Conservation (phyloP, 2,797 vertebrate species). For the Onychomys torridus region DNA sequence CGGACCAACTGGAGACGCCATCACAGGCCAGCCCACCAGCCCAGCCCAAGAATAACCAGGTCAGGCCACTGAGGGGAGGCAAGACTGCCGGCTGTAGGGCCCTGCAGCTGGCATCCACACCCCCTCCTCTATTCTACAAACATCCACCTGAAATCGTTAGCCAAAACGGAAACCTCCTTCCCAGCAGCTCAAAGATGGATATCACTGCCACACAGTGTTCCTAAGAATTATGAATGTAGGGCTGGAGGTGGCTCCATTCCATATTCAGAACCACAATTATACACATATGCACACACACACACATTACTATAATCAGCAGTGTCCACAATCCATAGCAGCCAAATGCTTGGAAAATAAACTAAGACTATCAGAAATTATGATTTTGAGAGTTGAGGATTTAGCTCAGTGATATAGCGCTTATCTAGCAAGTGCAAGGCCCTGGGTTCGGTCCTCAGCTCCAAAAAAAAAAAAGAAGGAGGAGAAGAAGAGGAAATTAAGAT, state of each 20-base stretch:
- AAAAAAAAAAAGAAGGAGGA: no score
- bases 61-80: not conserved
- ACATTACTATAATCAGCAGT: not conserved
- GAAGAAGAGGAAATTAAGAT: no score
- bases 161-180: not conserved
- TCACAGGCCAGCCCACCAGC: not conserved
- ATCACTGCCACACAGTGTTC: not conserved
- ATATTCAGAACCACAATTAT: not conserved
- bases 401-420: no score
- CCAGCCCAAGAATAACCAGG: not conserved
- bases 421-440: no score
- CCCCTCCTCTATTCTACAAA: not conserved
- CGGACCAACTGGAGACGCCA: not conserved
- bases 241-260: not conserved
- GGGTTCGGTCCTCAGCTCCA: no score
- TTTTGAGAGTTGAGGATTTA: no score
- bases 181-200: not conserved
- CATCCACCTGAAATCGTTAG: not conserved
- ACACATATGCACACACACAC: no score
- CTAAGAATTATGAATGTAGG: not conserved
- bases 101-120: no score
- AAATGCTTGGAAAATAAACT: constrained; percentile 32
- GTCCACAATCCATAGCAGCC: not conserved
- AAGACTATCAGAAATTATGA: not conserved
- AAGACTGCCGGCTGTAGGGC: not conserved